Percentiles rank a stretch among this genome's conserved stretches.
Conservation (phyloP, 30 jellyfish, hydroid and myxozoan species). For the Aurelia coerulea region DNA sequence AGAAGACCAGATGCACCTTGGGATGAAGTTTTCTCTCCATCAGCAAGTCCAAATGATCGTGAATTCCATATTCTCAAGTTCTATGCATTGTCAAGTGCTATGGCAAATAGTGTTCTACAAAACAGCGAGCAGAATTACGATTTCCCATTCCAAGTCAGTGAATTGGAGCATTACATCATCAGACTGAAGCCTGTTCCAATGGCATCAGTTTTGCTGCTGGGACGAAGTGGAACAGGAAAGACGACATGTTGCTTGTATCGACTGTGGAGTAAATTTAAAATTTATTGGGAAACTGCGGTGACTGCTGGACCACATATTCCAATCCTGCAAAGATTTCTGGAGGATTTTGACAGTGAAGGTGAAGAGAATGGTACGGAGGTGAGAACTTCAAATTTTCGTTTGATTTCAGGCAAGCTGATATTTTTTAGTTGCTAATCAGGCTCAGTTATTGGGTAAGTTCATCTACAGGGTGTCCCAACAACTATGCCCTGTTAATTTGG, state of each 20-base stretch:
- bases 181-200: conserved; percentile 51
- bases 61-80: conserved; percentile 77
- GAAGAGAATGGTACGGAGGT: not conserved
- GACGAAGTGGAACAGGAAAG: conserved; percentile 97
- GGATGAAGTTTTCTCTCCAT: conserved; percentile 54
- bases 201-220: conserved; percentile 79
- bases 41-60: conserved; percentile 82
- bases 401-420: no score
- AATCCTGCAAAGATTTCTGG: conserved; percentile 16
- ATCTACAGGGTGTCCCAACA: no score
- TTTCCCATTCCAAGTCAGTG: conserved; percentile 89
- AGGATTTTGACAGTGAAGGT: not conserved
- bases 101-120: conserved; percentile 66
- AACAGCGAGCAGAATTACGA: conserved; percentile 35
- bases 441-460: no score
- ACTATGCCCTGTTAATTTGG: no score
- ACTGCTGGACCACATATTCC: conserved; percentile 82
- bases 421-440: no score
- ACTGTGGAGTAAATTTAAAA: conserved; percentile 77
- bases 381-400: no score
- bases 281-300: conserved; percentile 81
- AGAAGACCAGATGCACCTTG: not conserved
- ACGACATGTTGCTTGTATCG: conserved; percentile 94
- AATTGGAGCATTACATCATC: conserved; percentile 67
- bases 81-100: conserved; percentile 69